phyloP scores from a whole-genome alignment of 2,113 vertebrate genomes.

The Phalacrocorax pelagicus region DNA sequence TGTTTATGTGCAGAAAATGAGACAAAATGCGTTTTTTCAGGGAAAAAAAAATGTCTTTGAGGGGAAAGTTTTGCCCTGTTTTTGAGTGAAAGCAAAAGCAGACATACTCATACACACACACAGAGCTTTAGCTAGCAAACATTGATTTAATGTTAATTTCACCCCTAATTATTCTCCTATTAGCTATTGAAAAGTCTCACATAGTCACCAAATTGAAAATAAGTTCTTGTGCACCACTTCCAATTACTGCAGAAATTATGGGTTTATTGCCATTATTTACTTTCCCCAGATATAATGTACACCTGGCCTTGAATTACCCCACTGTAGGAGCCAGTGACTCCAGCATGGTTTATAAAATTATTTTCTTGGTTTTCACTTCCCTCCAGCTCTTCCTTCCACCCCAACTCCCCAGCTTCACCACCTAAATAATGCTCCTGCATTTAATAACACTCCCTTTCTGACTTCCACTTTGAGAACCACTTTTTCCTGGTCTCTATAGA shows the following conservation, averaged over 20 bases:
- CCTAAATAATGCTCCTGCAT: neutral
- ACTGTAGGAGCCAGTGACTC: slow-evolving; percentile 3
- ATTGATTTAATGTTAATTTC: slow-evolving; percentile 72
- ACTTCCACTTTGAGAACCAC: neutral
- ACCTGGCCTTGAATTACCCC: slow-evolving; percentile 27
- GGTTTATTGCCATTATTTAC: slow-evolving; percentile 54
- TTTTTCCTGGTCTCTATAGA: neutral
- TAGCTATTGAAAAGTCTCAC: slow-evolving; percentile 63
- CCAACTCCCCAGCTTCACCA: neutral
- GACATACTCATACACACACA: neutral
- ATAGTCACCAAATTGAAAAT: slow-evolving; percentile 58
- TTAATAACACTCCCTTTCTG: neutral
- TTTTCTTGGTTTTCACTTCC: neutral
- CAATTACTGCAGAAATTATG: slow-evolving; percentile 51
- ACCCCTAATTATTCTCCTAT: slow-evolving; percentile 71
- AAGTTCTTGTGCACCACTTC: slow-evolving; percentile 52
- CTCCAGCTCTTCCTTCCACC: neutral
- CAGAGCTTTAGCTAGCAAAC: slow-evolving; percentile 34
- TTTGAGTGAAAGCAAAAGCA: neutral
- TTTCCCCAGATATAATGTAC: slow-evolving; percentile 45
- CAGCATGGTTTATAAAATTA: neutral
- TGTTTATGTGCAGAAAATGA: slow-evolving; percentile 33
- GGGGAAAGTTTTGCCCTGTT: neutral
- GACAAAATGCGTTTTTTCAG: neutral
- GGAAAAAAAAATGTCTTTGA: neutral